Evolutionary conservation across 1,140 invertebrate species (phyloP), one percentile per base, ranked within the genome.

Genomic region (Drosophila dunni): DNA sequence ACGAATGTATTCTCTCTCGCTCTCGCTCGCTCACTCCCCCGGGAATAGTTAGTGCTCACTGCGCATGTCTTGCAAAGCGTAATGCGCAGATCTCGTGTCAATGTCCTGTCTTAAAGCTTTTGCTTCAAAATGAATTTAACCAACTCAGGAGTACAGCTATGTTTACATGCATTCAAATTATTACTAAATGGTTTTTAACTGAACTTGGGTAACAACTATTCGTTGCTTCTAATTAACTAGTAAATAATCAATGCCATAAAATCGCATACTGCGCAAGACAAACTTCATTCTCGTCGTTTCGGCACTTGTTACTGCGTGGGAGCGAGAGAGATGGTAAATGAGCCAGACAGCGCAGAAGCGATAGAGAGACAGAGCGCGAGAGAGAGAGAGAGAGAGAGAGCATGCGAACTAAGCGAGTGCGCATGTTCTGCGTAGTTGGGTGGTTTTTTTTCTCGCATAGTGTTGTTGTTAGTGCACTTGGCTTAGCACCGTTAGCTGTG

Each of bases 21-120:
- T 29, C 24, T 54, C 45, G 33, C 24, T 15, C n/a, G 7, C 42
- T 34, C 46, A 67, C 64, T 69, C 54, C 33, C 29, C 36, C 8
- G 46, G 29, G 40, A 38, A 36, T n/a, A n/a, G 7, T 5, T 24
- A 57, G 45, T 24, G 50, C 57, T 62, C 44, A 89, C 24, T 73
- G 84, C 84, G 84, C 84, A 88, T 89, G 84, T 75, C 80, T 78
- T 69, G 54, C 78, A 89, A 88, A 89, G 84, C 58, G 80, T 89
- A 42, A 89, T 89, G 84, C 84, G 84, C 84, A 89, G 84, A 89
- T 89, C 80, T 89, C 80, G 62, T 72, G 58, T 69, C 61, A 64
- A 65, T 61, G 56, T 73, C 68, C 71, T 77, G 56, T 57, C 36
- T 24, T 33, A 34, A 29, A 60, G 45, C 9, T 46, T 17, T n/a